Base-by-base conservation (phyloP, 2,888 invertebrate species). In the Lasius fuliginosus region DNA sequence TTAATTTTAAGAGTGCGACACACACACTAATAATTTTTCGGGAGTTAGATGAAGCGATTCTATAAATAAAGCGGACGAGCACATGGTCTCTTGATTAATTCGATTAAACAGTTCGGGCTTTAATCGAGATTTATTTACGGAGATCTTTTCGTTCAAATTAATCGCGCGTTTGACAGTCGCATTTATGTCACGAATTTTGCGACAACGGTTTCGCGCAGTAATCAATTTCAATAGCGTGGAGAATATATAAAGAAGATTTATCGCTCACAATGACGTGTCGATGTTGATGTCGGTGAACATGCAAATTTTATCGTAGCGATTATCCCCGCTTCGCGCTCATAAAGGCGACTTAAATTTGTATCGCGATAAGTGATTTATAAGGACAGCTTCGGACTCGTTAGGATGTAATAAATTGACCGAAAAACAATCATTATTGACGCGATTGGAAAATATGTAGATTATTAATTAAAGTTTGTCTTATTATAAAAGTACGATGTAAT, bases 281-380 rank as follows among this genome's bases (percentile, higher is more conserved):
- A 58, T 18, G 23, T 76, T 12, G 11, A 30, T 23, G 15, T 23
- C 40, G 58, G 53, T 18, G 67, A 5, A n/a, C 18, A 60, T 81
- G 60, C 60, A 46, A 71, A 46, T 60, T 81, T 73, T 42, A 81
- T 71, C 23, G 71, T 33, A 15, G 56, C 53, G 53, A 33, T 77
- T 49, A 56, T 56, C 6, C 56, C 2, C 40, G 18, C 33, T 11
- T 12, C 67, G 67, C 75, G 64, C 77, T 77, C 56, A 40, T 77
- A 77, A 77, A 68, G 9, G 11, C n/a, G 23, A 40, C 33, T 58
- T 23, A 46, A 73, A 79, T 81, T 30, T 9, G 40, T 12, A 3
- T n/a, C 65, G 30, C 42, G 53, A 53, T 58, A n/a, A 69, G 56
- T 49, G 77, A 71, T 79, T 42, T 42, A 42, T 42, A 30, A 56